Conservation (phyloP, 2,797 vertebrate species). For the Schizopygopsis pylzovi region DNA sequence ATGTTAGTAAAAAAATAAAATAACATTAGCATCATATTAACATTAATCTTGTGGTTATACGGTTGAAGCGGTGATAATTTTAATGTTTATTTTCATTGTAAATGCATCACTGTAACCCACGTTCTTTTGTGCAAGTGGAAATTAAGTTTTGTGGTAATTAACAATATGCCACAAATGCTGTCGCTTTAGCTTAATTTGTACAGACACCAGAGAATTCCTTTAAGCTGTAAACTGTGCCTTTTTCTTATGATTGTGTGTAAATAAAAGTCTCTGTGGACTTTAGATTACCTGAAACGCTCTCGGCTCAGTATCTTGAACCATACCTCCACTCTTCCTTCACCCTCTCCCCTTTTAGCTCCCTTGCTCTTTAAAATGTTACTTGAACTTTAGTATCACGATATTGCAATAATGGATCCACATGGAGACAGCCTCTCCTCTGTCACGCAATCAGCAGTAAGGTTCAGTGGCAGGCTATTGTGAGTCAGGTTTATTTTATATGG, state of each 20-base stretch:
- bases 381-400: slow-evolving; percentile 37
- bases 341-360: slow-evolving; percentile 21
- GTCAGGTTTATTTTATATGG: slow-evolving; percentile 67
- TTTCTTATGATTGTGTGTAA: not conserved
- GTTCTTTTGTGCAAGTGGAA: not conserved
- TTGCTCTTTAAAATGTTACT: slow-evolving; percentile 40
- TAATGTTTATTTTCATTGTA: too few relatives aligned
- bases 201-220: not conserved
- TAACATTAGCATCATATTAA: too few relatives aligned
- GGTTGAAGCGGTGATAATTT: too few relatives aligned
- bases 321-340: slow-evolving; percentile 7
- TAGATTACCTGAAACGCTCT: not conserved
- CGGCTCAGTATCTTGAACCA: not conserved
- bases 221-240: not conserved
- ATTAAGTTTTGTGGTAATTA: not conserved
- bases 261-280: not conserved
- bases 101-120: too few relatives aligned
- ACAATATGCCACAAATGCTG: not conserved
- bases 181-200: not conserved
- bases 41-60: too few relatives aligned
- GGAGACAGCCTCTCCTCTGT: slow-evolving; percentile 52
- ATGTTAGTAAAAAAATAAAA: too few relatives aligned
- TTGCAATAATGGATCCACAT: slow-evolving; percentile 58
- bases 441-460: slow-evolving; percentile 62
- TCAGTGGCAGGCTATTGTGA: slow-evolving; percentile 64